Conservation (phyloP, 2,113 vertebrate genomes). For the Erinaceus europaeus region DNA sequence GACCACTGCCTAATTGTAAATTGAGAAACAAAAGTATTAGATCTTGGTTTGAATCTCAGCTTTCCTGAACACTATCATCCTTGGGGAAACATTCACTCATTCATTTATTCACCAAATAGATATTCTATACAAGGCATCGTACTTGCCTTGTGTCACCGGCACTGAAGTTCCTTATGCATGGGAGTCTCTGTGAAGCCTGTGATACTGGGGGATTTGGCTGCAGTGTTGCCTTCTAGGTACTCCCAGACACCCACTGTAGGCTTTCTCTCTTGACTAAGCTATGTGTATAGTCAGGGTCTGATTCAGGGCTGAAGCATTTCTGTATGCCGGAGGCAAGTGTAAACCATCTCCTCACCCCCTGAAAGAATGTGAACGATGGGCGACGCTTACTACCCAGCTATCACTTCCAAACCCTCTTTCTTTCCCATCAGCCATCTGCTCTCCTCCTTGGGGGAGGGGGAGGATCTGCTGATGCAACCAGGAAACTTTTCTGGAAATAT, state of each 20-base stretch:
- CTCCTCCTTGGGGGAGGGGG: neutral
- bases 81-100: neutral
- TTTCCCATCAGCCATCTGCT: neutral
- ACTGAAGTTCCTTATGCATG: neutral
- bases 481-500: neutral
- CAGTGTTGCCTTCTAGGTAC: neutral
- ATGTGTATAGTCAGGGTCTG: fast-evolving
- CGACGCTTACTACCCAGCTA: fast-evolving
- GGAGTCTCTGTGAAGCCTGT: neutral
- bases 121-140: fast-evolving
- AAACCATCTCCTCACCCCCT: neutral
- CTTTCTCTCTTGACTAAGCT: neutral
- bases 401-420: neutral
- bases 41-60: neutral
- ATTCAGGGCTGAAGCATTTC: neutral
- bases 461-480: neutral
- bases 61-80: neutral
- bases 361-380: neutral
- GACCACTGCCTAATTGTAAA: neutral
- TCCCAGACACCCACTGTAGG: neutral
- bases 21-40: neutral
- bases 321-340: neutral
- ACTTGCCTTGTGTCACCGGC: neutral
- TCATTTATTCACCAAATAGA: neutral
- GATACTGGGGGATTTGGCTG: neutral